Base-by-base conservation (phyloP, 2,797 vertebrate genomes). In the Scolopax rusticola region DNA sequence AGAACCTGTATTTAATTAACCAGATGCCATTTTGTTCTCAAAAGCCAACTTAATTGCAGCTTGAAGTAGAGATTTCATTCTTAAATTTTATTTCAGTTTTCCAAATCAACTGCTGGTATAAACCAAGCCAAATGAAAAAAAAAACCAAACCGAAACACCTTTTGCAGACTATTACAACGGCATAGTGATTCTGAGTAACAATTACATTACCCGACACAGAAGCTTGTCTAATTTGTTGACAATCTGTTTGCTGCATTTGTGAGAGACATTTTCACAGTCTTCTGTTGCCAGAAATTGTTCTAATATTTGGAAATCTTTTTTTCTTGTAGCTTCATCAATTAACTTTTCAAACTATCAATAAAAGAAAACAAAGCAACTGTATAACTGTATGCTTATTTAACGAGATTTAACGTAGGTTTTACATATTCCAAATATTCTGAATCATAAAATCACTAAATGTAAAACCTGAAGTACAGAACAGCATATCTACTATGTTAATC, bases 231-330 rank as follows among this genome's bases (percentile, higher is more conserved):
- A 78, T 97, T 99, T 99, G 89, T 91, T 97, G 50, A 99, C 92
- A 96, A 99, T 99, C 57, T 98, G 98, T 84, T 98, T 98, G 89
- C 99, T 99, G 94, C 99, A 99, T 97, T 98, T 99, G 80, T 98
- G 95, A 64, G 89, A 93, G 51, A 91, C 60, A 23, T 90, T 95
- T 84, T 98, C 97, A 96, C 60, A 73, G 61, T 86, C 79, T 76
- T 98, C 98, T 43, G 84, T 97, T 96, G 98, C 98, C 91, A 99
- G 90, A 95, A 99, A 98, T 19, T 76, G 60, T 92, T 98, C 97
- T 91, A 99, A 96, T 43, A 95, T 84, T 41, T 96, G 97, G 82
- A 98, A 98, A 89, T 99, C 92, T 54, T 98, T 97, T 92, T 95
- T 98, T 95, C 97, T 98, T 87, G 99, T 95, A 53, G 97, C 98